Conservation (phyloP, 2,888 invertebrate species). For the Zygogramma bicolorata region DNA sequence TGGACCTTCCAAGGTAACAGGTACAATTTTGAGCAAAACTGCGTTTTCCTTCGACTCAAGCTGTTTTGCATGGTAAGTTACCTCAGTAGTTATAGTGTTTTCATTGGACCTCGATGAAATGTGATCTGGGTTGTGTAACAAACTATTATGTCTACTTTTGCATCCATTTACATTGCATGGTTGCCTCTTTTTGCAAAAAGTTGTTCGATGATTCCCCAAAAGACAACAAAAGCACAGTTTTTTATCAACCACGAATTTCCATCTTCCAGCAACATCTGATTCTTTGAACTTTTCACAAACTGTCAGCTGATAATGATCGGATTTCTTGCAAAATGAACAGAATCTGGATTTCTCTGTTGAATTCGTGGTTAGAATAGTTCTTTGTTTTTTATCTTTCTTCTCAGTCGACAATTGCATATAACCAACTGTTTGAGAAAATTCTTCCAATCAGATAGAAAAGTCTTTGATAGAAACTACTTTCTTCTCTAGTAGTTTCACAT, state of each 20-base stretch:
- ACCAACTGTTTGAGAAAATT: not conserved
- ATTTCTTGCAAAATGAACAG: not conserved
- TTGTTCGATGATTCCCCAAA: too few relatives aligned
- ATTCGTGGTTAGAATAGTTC: not conserved
- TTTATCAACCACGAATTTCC: not conserved
- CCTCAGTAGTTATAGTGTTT: too few relatives aligned
- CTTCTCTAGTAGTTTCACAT: not conserved
- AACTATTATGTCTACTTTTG: not conserved
- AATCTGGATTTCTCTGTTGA: conserved; percentile 3
- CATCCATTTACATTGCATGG: not conserved
- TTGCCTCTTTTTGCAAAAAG: not conserved
- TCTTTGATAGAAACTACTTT: not conserved
- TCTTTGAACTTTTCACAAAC: too few relatives aligned
- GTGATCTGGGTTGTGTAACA: too few relatives aligned
- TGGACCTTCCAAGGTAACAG: too few relatives aligned
- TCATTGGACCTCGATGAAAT: too few relatives aligned
- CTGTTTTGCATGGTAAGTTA: too few relatives aligned
- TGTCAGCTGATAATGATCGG: conserved; percentile 3
- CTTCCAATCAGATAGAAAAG: too few relatives aligned
- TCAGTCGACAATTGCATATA: not conserved
- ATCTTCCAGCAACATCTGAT: too few relatives aligned
- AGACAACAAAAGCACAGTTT: too few relatives aligned
- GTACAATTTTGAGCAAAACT: too few relatives aligned
- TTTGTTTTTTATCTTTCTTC: not conserved
- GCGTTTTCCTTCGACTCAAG: too few relatives aligned